phyloP scores from a whole-genome alignment of 2,113 vertebrate species.

The Leptobrachium ailaonicum region DNA sequence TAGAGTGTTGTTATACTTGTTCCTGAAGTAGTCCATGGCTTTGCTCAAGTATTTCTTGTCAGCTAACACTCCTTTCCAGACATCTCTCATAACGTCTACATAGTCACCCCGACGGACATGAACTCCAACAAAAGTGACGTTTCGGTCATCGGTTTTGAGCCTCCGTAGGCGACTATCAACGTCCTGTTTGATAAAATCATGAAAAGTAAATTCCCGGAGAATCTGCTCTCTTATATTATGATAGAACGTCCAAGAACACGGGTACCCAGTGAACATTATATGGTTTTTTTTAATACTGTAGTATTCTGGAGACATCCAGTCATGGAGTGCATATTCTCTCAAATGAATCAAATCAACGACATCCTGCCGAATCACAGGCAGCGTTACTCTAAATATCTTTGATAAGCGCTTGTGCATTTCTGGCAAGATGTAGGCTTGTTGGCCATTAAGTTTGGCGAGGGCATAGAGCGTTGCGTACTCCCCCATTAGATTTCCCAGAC shows the following conservation, averaged over 20 bases:
- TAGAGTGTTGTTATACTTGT: conserved; percentile 48
- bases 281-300: conserved; percentile 41
- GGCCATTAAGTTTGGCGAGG: conserved; percentile 56
- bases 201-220: conserved; percentile 57
- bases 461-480: conserved; percentile 60
- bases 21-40: conserved; percentile 63
- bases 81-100: conserved; percentile 49
- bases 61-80: conserved; percentile 59
- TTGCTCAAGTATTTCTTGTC: conserved; percentile 53
- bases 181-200: conserved; percentile 42
- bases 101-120: conserved; percentile 64
- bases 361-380: conserved; percentile 5
- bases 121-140: conserved; percentile 58
- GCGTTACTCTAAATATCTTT: neutral
- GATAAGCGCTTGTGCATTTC: neutral
- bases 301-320: conserved; percentile 61
- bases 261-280: conserved; percentile 52
- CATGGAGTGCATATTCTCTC: conserved; percentile 47
- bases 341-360: neutral
- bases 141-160: neutral
- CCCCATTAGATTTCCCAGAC: conserved; percentile 63
- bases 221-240: conserved; percentile 58
- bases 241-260: conserved; percentile 66
- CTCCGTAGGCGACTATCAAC: conserved; percentile 29
- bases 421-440: conserved; percentile 14